Percentiles rank a stretch among this genome's conserved stretches.
Conservation (phyloP, 2,888 invertebrate genomes). For the Eilema caniola region DNA sequence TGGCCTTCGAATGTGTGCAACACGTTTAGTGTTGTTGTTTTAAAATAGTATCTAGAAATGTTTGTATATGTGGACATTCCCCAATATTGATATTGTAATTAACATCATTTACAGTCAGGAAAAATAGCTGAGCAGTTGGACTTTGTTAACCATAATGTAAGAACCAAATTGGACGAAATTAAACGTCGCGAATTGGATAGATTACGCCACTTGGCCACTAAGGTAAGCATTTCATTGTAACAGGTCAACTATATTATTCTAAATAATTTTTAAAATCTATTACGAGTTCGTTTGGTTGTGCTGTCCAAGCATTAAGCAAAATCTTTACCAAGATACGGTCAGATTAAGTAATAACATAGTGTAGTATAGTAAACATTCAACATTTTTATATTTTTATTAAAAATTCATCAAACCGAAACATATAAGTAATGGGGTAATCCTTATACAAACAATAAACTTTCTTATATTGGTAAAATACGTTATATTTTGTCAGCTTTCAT, state of each 20-base stretch:
- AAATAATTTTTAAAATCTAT: not conserved
- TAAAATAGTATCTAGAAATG: too few relatives aligned
- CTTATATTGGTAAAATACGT: not conserved
- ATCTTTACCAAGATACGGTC: too few relatives aligned
- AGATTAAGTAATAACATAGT: too few relatives aligned
- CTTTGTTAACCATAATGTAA: constrained; percentile 95
- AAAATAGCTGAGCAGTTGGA: constrained; percentile 96
- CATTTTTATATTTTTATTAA: too few relatives aligned
- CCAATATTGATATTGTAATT: not conserved
- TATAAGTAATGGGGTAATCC: too few relatives aligned
- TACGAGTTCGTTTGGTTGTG: too few relatives aligned
- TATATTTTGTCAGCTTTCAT: not conserved
- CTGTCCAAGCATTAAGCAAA: too few relatives aligned
- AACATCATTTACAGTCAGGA: constrained; percentile 89
- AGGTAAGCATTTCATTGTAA: constrained; percentile 61
- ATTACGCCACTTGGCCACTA: constrained; percentile 90
- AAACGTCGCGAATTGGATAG: constrained; percentile 96
- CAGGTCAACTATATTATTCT: not conserved
- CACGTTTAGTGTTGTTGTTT: too few relatives aligned
- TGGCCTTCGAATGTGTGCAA: too few relatives aligned
- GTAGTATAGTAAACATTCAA: too few relatives aligned
- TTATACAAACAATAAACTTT: too few relatives aligned
- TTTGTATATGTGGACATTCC: not conserved
- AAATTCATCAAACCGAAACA: too few relatives aligned
- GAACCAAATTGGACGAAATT: constrained; percentile 96